Base-by-base conservation (phyloP, 2,797 vertebrate species). In the Acanthornis magna region DNA sequence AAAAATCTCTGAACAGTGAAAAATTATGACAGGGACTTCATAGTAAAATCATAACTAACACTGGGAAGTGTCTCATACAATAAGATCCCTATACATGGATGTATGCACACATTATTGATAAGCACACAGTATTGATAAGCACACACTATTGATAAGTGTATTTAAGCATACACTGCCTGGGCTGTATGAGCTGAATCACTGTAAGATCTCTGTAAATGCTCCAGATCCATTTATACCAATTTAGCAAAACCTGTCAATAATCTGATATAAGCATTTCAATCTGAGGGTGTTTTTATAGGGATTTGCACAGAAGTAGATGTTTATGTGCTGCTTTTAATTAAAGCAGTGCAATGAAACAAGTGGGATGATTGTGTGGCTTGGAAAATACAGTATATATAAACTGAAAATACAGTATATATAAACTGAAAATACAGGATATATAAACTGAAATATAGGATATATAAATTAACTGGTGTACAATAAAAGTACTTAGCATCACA, bases 171-270 rank as follows among this genome's bases (percentile, higher is more conserved):
- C 16, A 11, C 13, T 55, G 53, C 20, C 38, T 42, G 71, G 32
- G 23, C 55, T 94, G 29, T 40, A 40, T 67, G 36, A 75, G 57
- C 16, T 51, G 71, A 68, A 43, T 81, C 62, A 32, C 36, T 40
- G 1, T 42, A 78, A 84, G 77, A 36, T 80, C 63, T 62, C 60
- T 79, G 57, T 50, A 83, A 87, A 91, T 38, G n/a, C 22, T 85
- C 47, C 63, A 67, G 36, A 82, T 55, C 60, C 60, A 50, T 73
- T 89, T 62, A 51, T 42, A 85, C 23, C 53, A 74, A 68, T 18
- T 79, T 79, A 85, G 30, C 43, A 91, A 83, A 95, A 79, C 36
- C 20, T 93, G 55, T 27, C 79, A 94, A 73, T 87, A 76, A 53
- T 43, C n/a, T 62, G 47, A 87, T 50, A 30, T 45, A 89, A 92